phyloP scores from a whole-genome alignment of 1,140 invertebrate genomes.

The Scaptodrosophila lebanonensis region DNA sequence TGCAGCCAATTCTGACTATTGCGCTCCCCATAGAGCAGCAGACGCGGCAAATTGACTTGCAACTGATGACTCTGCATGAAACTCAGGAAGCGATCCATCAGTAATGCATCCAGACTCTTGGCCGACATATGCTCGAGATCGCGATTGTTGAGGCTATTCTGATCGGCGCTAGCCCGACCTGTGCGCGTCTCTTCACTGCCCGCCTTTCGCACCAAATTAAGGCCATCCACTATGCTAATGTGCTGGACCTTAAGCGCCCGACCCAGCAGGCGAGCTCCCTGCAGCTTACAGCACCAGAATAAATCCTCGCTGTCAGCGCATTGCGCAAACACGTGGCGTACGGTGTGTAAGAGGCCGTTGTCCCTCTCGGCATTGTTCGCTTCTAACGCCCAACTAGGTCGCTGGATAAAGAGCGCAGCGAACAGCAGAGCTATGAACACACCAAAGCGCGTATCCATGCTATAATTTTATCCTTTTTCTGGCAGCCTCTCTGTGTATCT shows the following conservation, averaged over 20 bases:
- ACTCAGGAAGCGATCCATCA: conserved; percentile 79
- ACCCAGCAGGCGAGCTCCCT: conserved; percentile 81
- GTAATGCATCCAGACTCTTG: conserved; percentile 79
- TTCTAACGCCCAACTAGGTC: conserved; percentile 26
- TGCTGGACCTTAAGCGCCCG: conserved; percentile 81
- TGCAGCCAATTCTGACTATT: conserved; percentile 68
- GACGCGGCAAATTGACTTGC: conserved; percentile 79
- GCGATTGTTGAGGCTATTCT: conserved; percentile 78
- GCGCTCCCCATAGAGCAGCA: conserved; percentile 64
- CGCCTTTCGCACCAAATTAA: conserved; percentile 78
- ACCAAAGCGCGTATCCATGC: conserved; percentile 59
- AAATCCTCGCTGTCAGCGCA: conserved; percentile 81
- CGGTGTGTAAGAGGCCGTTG: conserved; percentile 51
- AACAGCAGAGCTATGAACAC: conserved; percentile 50
- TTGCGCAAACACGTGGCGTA: conserved; percentile 80
- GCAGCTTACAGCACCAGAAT: conserved; percentile 83
- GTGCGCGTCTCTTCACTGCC: conserved; percentile 64
- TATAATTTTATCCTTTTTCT: conserved; percentile 17
- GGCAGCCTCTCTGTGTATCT: conserved; percentile 11
- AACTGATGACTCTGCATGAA: conserved; percentile 82
- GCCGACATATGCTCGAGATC: conserved; percentile 78
- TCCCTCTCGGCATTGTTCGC: conserved; percentile 25
- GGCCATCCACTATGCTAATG: conserved; percentile 82
- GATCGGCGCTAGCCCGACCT: conserved; percentile 77
- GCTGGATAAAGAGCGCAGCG: conserved; percentile 21